Evolutionary conservation across 1,140 invertebrate genomes (phyloP), one percentile per base, ranked within the genome.

Genomic region (Chelonus insularis): DNA sequence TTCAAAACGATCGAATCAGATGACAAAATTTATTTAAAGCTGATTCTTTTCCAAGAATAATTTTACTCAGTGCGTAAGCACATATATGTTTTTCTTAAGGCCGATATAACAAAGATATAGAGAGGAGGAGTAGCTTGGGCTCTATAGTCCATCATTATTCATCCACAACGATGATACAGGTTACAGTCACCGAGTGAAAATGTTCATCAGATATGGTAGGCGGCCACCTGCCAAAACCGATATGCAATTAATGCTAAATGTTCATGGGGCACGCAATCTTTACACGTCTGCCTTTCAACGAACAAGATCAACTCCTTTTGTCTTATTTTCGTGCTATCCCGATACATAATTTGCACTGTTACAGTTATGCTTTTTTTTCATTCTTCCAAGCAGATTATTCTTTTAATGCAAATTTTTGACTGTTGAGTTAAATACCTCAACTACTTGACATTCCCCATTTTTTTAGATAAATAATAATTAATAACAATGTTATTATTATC

Each of bases 241-340:
- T 74, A 70, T 64, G 64, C 68, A 69, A 73, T 74, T 74, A 72
- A 74, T 72, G 67, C 63, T 70, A 68, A 74, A 74, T 69, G 72
- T 65, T 71, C 68, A 41, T 29, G 52, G 54, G 68, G 57, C 71
- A 74, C 70, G 71, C 72, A 62, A 74, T 63, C 66, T 68, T 68
- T 56, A 64, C 57, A 56, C 55, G 36, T 51, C 23, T 56, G 41
- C 60, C 58, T 66, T 64, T 62, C 60, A 48, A 57, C 36, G 36
- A 47, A 39, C 37, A 60, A 37, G 37, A 60, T 55, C 50, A 21
- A 4, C 29, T 8, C 14, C 16, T 43, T 20, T 43, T 16, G 14
- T 39, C 4, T n/a, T 16, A 43, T 18, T 8, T 43, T 16, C 8
- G 18, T 12, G 14, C 18, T 32, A 51, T 34, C 14, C 23, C 4